These are phyloP conservation scores for Hippocampus barbouri DNA, from an alignment of 2,113 vertebrate genomes.

Conservation along the genomic window DNA sequence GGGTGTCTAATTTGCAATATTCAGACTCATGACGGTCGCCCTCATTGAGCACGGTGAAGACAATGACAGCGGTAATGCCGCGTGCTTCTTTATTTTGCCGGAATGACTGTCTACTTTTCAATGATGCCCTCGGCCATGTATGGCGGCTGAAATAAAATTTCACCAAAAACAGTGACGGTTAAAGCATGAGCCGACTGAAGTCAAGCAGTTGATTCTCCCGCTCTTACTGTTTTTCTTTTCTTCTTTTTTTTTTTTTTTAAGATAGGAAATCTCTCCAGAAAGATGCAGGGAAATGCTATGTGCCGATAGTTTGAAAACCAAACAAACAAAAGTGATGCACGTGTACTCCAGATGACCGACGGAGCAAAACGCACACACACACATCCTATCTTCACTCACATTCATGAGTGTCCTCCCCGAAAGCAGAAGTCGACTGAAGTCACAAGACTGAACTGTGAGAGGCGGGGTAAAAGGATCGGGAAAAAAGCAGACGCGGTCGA, in stretches of 20 bases:
- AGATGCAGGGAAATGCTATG: neutral
- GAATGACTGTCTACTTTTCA: neutral
- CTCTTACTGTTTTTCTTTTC: neutral
- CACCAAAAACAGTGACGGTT: neutral
- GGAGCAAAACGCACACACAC: too few species aligned
- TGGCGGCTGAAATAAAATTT: constrained; percentile 5
- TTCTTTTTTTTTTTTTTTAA: neutral
- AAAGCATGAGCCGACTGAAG: neutral
- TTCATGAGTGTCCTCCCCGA: too few species aligned
- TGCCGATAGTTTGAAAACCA: neutral
- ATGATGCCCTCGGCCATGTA: neutral
- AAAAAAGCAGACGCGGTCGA: too few species aligned
- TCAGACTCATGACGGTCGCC: neutral
- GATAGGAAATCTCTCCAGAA: neutral
- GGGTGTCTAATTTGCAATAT: neutral
- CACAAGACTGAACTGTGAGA: too few species aligned
- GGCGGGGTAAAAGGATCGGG: too few species aligned
- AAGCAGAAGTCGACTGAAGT: too few species aligned
- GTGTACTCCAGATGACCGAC: too few species aligned
- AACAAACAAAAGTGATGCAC: neutral
- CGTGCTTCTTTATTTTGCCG: neutral
- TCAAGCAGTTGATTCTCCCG: neutral
- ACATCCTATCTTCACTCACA: too few species aligned
- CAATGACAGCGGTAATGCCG: neutral
- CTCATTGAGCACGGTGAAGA: neutral